These are phyloP conservation scores for Upupa epops DNA, from an alignment of 2,113 vertebrate genomes.

Conservation along the genomic window DNA sequence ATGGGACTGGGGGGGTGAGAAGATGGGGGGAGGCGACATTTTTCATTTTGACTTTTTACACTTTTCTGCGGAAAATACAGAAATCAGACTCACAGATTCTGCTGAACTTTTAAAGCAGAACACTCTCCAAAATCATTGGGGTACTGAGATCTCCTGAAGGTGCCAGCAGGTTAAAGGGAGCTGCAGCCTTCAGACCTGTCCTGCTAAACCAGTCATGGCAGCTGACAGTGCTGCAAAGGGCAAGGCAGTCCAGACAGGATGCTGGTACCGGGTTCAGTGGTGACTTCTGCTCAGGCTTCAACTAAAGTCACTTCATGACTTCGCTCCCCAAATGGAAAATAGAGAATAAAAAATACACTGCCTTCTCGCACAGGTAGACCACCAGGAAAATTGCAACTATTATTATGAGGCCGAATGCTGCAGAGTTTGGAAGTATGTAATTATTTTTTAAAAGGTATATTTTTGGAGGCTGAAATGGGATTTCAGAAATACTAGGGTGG, in stretches of 20 bases:
- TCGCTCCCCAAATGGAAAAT: neutral
- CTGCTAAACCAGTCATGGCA: neutral
- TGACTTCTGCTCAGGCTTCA: neutral
- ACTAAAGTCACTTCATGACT: neutral
- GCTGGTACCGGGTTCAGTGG: neutral
- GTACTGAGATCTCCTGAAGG: neutral
- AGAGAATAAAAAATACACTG: neutral
- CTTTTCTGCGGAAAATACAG: too few relatives aligned
- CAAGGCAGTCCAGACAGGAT: accelerated
- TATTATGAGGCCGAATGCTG: neutral
- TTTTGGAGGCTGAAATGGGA: neutral
- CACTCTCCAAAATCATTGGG: accelerated
- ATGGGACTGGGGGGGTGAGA: too few relatives aligned
- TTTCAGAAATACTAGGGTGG: neutral
- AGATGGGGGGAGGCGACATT: too few relatives aligned
- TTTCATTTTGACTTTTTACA: too few relatives aligned
- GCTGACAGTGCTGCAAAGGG: neutral
- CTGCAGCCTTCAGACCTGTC: neutral
- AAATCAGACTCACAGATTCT: too few relatives aligned
- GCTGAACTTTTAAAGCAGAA: too few relatives aligned
- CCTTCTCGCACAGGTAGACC: neutral
- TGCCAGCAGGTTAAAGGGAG: neutral
- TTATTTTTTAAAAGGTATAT: neutral
- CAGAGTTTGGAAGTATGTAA: neutral
- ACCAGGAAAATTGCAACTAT: neutral